phyloP scores from a whole-genome alignment of 2,113 vertebrate species.

The Spea bombifrons region DNA sequence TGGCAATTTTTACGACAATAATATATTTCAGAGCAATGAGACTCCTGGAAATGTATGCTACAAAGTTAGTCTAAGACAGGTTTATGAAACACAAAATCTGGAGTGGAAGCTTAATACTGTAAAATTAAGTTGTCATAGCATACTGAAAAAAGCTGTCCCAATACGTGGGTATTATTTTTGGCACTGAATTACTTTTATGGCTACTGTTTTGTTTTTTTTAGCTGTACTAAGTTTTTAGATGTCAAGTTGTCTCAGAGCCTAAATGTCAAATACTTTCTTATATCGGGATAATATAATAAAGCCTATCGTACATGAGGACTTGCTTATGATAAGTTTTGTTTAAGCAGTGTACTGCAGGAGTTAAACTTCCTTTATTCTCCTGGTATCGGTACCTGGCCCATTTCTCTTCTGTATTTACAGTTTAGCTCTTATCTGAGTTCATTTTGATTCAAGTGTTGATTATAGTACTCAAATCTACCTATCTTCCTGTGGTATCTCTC shows the following conservation, averaged over 20 bases:
- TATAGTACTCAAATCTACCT: no score
- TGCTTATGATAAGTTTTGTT: no score
- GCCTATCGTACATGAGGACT: no score
- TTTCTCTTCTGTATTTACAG: no score
- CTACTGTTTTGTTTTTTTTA: constrained; percentile 22
- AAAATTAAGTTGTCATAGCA: constrained; percentile 26
- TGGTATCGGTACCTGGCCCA: no score
- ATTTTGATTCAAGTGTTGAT: no score
- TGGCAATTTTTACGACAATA: constrained; percentile 35
- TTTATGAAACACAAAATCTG: constrained; percentile 35
- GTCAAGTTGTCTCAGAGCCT: constrained; percentile 33
- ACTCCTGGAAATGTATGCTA: constrained; percentile 25
- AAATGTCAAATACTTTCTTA: constrained; percentile 26
- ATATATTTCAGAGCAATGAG: constrained; percentile 26
- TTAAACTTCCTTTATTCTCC: no score
- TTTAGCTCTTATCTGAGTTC: no score
- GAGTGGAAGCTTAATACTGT: constrained; percentile 6
- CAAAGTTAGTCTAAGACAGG: constrained; percentile 36
- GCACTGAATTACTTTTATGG: constrained; percentile 13
- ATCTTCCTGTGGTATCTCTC: no score
- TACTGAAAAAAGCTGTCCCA: constrained; percentile 23
- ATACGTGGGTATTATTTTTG: constrained; percentile 15
- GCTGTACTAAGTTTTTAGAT: constrained; percentile 2
- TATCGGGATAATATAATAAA: no score
- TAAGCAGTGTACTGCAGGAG: no score